phyloP scores from a whole-genome alignment of 1,140 invertebrate genomes.

The Tigriopus japonicus region DNA sequence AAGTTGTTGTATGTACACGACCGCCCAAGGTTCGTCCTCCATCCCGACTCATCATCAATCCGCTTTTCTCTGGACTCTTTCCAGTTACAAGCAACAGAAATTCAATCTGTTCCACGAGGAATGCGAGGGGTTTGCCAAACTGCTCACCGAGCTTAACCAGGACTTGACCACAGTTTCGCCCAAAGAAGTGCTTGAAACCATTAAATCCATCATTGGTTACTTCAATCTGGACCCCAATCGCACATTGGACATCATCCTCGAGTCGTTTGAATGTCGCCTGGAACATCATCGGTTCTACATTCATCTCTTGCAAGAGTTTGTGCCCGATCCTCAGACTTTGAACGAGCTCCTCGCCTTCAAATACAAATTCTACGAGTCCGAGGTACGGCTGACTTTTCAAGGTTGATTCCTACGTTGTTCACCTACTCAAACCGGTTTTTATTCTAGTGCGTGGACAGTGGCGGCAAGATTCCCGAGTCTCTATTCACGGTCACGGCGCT shows the following conservation, averaged over 20 bases:
- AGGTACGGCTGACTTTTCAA: neutral
- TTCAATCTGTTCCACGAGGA: conserved; percentile 97
- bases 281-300: conserved; percentile 45
- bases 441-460: neutral
- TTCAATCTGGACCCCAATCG: conserved; percentile 98
- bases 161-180: neutral
- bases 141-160: conserved; percentile 87
- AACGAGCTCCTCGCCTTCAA: conserved; percentile 91
- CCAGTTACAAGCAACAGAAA: conserved; percentile 94
- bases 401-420: neutral
- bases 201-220: conserved; percentile 47
- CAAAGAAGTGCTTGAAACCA: conserved; percentile 4
- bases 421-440: neutral
- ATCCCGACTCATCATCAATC: neutral
- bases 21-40: conserved; percentile 12
- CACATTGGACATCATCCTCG: conserved; percentile 85
- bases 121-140: conserved; percentile 94
- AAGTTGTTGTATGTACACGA: conserved; percentile 73
- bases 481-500: conserved; percentile 74
- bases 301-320: conserved; percentile 60
- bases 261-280: conserved; percentile 81
- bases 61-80: conserved; percentile 24
- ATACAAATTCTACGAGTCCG: conserved; percentile 49
- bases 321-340: conserved; percentile 59
- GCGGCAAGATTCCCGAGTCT: conserved; percentile 46